Percentiles rank a stretch among this genome's conserved stretches.
Conservation (phyloP, 2,888 invertebrate species). For the Caenorhabditis auriculariae region DNA sequence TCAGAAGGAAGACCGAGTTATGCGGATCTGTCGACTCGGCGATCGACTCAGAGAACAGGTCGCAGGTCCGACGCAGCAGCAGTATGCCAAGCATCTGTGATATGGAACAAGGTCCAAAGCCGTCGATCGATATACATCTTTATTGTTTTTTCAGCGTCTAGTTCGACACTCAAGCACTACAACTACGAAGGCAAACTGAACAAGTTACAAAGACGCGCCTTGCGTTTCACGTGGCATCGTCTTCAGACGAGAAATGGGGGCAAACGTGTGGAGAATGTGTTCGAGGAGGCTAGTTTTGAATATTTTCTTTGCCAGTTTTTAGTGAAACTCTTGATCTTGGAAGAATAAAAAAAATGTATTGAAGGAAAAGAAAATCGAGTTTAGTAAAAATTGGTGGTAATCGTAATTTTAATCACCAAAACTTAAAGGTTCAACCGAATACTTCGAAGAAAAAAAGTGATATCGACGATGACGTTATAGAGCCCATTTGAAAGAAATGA, state of each 20-base stretch:
- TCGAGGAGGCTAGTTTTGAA: slow-evolving; percentile 62
- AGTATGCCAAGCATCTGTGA: slow-evolving; percentile 61
- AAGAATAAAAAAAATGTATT: too few relatives aligned
- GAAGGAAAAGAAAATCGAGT: too few relatives aligned
- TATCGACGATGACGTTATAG: too few relatives aligned
- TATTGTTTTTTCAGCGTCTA: slow-evolving; percentile 15
- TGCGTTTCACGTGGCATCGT: slow-evolving; percentile 61
- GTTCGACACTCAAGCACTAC: slow-evolving; percentile 42
- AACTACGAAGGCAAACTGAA: slow-evolving; percentile 58
- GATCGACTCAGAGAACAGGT: slow-evolving; percentile 22
- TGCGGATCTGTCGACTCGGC: slow-evolving; percentile 39
- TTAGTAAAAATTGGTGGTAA: too few relatives aligned
- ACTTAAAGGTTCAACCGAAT: too few relatives aligned
- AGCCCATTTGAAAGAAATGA: too few relatives aligned
- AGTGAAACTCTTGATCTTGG: too few relatives aligned
- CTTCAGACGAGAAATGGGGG: slow-evolving; percentile 62
- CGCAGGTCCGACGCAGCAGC: slow-evolving; percentile 47
- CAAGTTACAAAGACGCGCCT: slow-evolving; percentile 58
- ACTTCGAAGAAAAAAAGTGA: too few relatives aligned
- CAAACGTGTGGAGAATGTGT: slow-evolving; percentile 60
- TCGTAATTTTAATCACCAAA: too few relatives aligned
- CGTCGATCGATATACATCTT: slow-evolving; percentile 3
- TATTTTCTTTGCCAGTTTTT: too few relatives aligned
- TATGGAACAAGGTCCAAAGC: slow-evolving; percentile 32
- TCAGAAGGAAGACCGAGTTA: slow-evolving; percentile 56